Evolutionary conservation across 2,113 vertebrate species (phyloP), one percentile per base, ranked within the genome.

Genomic region (Phasianus colchicus): DNA sequence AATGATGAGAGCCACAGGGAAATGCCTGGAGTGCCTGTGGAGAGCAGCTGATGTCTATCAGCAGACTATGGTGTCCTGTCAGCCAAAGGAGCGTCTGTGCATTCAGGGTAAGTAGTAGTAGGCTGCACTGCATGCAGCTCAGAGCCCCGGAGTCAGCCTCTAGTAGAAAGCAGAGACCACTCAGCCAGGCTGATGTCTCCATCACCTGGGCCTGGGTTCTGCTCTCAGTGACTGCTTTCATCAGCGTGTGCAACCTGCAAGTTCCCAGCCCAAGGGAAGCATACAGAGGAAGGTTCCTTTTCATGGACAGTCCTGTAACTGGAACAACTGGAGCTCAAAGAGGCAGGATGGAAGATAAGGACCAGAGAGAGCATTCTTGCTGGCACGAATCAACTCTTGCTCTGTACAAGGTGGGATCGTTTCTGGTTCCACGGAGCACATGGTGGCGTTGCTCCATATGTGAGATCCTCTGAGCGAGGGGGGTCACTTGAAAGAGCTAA

Each of bases 21-120:
- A 95, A 95, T 85, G 75, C 87, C 77, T 80, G 32, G 85, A 91
- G 86, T 77, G 84, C 60, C 42, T 91, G 50, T 13, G 4, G 67
- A 88, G 52, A 88, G 76, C 91, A 88, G 83, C 85, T 93, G 55
- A 83, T 90, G 60, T 80, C 69, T 76, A 72, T 92, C 86, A 86
- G 18, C 29, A 67, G 69, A 22, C n/a, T 32, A 40, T 2, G 16
- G 64, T 77, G 79, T 95, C 92, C 55, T 60, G 67, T 67, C 61
- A 61, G 38, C 65, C 30, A 27, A 30, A 27, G 67, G 27, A 77
- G 45, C 42, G 84, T 20, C 22, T 10, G 25, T 0, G 0, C 19
- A 11, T 18, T 25, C 40, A 8, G 29, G 47, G 9, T 24, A 66
- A 34, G 63, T 24, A 8, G 27, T 0, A 2, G 11, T 32, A 27